phyloP scores from a whole-genome alignment of 2,113 vertebrate genomes.

The Alethe diademata region DNA sequence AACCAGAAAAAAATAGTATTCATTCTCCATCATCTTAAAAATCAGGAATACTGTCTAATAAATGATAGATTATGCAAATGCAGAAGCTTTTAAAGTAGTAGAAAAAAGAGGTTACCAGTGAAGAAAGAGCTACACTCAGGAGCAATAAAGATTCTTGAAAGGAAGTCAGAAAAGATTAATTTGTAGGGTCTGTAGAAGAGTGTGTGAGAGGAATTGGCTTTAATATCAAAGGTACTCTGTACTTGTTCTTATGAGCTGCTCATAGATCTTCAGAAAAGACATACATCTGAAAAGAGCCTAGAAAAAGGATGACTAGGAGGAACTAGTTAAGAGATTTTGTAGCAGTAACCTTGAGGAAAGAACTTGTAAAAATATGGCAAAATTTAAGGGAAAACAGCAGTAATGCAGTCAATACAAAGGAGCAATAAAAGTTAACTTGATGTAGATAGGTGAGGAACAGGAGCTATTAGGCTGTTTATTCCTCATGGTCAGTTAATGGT shows the following conservation, averaged over 20 bases:
- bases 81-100: neutral
- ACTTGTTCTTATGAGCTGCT: neutral
- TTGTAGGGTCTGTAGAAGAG: neutral
- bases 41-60: neutral
- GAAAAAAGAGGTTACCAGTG: neutral
- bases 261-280: neutral
- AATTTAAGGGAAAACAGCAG: neutral
- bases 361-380: neutral
- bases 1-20: neutral
- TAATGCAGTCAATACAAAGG: neutral
- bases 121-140: neutral
- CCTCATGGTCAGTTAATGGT: neutral
- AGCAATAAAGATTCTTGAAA: neutral
- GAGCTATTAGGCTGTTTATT: neutral
- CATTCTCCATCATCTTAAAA: neutral
- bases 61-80: neutral
- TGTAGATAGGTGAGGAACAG: neutral
- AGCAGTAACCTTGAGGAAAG: neutral
- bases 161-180: neutral
- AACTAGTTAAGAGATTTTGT: neutral
- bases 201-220: neutral
- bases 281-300: neutral
- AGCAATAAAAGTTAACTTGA: neutral
- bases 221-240: neutral
- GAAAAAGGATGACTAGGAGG: neutral